Evolutionary conservation across 2,797 vertebrate species (phyloP).

Genomic region (Leptoclinus maculatus): DNA sequence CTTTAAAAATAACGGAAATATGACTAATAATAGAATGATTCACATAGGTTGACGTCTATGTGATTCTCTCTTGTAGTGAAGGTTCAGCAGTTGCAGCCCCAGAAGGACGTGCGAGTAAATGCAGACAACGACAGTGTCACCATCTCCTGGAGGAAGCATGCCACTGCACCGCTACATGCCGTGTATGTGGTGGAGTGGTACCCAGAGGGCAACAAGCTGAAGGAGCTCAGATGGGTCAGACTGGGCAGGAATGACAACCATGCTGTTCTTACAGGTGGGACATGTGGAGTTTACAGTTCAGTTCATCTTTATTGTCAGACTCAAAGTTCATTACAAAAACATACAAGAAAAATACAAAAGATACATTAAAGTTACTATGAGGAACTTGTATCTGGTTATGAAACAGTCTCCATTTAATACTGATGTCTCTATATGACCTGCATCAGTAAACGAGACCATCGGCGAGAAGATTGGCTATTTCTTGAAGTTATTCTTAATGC

Average conservation of each 20-base stretch:
- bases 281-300: neutral
- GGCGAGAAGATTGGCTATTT: too few species aligned
- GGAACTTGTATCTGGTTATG: too few species aligned
- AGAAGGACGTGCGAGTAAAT: conserved; percentile 33
- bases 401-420: too few species aligned
- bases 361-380: neutral
- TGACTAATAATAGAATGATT: neutral
- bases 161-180: fast-evolving
- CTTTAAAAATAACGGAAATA: neutral
- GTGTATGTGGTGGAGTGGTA: conserved; percentile 88
- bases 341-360: neutral
- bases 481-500: too few species aligned
- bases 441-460: too few species aligned
- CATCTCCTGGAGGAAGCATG: conserved; percentile 85
- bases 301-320: neutral
- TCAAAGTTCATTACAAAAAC: too few species aligned
- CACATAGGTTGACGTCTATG: neutral
- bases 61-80: neutral
- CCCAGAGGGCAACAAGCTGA: conserved; percentile 3
- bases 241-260: conserved; percentile 51
- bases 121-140: conserved; percentile 66
- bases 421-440: too few species aligned
- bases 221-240: conserved; percentile 81
- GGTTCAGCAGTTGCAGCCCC: neutral
- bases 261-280: conserved; percentile 83